phyloP scores from a whole-genome alignment of 2,888 invertebrate genomes.

The Plemyria rubiginata region DNA sequence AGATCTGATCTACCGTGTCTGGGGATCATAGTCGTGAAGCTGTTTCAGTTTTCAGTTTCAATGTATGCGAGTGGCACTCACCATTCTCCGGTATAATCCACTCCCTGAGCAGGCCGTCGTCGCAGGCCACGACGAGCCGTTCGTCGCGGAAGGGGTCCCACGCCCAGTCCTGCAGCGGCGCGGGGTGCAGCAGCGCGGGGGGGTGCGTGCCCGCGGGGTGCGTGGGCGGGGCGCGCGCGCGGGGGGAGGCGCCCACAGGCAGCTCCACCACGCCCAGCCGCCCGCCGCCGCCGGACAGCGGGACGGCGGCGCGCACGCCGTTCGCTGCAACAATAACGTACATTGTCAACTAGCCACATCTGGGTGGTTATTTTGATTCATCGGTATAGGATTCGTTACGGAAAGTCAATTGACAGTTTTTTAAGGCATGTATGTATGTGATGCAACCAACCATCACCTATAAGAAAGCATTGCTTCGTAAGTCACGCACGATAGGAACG shows the following conservation, averaged over 20 bases:
- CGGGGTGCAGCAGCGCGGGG: conserved; percentile 96
- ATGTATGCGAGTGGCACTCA: too few relatives aligned
- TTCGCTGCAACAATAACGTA: conserved; percentile 83
- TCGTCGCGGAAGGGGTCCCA: conserved; percentile 96
- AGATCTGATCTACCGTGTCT: too few relatives aligned
- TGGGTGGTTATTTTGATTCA: too few relatives aligned
- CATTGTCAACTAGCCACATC: too few relatives aligned
- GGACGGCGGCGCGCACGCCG: conserved; percentile 94
- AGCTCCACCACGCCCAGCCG: conserved; percentile 92
- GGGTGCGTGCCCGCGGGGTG: conserved; percentile 92
- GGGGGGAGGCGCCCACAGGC: conserved; percentile 66
- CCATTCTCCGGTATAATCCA: conserved; percentile 92
- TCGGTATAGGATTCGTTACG: too few relatives aligned
- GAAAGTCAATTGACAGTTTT: too few relatives aligned
- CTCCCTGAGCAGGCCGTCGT: conserved; percentile 92
- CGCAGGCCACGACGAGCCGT: conserved; percentile 94
- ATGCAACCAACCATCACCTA: too few relatives aligned
- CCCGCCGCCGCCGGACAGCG: conserved; percentile 95
- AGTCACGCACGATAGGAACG: too few relatives aligned
- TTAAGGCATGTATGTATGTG: too few relatives aligned
- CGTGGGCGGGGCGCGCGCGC: conserved; percentile 76
- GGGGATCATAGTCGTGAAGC: too few relatives aligned
- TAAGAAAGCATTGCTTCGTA: too few relatives aligned
- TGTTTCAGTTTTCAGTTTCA: too few relatives aligned
- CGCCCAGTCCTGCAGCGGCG: conserved; percentile 95